Evolutionary conservation across 2,113 vertebrate species (phyloP).

Genomic region (Seriola rivoliana): DNA sequence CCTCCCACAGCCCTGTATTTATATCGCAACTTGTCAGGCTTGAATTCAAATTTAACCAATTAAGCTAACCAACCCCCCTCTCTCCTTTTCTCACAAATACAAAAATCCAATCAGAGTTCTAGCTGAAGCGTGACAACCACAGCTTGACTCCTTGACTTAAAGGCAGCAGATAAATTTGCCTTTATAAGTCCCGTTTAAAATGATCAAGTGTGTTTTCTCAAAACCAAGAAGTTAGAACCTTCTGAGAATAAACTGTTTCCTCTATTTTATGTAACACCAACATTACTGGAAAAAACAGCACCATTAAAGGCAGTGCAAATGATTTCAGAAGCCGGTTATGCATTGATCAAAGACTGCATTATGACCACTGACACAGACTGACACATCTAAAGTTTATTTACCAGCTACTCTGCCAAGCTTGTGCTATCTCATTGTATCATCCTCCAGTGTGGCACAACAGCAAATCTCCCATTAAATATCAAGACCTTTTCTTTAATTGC

Average conservation of each 20-base stretch:
- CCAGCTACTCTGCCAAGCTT: conserved; percentile 22
- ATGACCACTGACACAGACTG: conserved; percentile 54
- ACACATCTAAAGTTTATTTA: conserved; percentile 55
- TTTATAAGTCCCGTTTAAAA: conserved; percentile 56
- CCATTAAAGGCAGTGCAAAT: conserved; percentile 39
- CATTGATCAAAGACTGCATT: conserved; percentile 65
- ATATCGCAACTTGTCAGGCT: conserved; percentile 54
- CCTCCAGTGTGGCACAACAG: conserved; percentile 23
- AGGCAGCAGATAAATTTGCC: conserved; percentile 59
- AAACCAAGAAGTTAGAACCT: conserved; percentile 6
- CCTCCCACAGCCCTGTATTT: conserved; percentile 53
- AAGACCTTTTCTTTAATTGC: conserved; percentile 23
- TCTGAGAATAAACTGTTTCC: conserved; percentile 42
- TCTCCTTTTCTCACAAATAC: conserved; percentile 43
- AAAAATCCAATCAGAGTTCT: conserved; percentile 64
- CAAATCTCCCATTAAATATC: conserved; percentile 14
- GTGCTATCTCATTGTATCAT: conserved; percentile 19
- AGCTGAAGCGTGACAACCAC: conserved; percentile 71
- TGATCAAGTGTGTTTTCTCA: conserved; percentile 58
- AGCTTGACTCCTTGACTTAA: conserved; percentile 63
- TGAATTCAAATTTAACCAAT: conserved; percentile 71
- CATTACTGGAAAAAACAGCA: conserved; percentile 14
- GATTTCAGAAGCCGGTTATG: conserved; percentile 35
- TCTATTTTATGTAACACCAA: conserved; percentile 34
- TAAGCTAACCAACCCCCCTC: conserved; percentile 56